Percentiles rank a stretch among this genome's conserved stretches.
These are phyloP conservation scores for Melitaea athalia DNA, from an alignment of 2,888 invertebrate genomes.

Conservation along the genomic window DNA sequence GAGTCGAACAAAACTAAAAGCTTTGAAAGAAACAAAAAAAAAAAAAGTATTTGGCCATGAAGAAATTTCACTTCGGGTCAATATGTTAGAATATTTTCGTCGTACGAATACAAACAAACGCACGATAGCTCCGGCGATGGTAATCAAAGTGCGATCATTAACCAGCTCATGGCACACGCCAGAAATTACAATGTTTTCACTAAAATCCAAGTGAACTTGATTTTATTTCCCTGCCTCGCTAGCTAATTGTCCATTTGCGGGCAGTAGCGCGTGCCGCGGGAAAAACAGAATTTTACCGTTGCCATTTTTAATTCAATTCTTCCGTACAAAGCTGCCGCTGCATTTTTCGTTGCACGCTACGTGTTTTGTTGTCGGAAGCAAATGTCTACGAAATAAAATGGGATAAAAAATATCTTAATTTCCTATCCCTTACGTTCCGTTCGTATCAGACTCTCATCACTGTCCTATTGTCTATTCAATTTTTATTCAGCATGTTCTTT, in stretches of 20 bases:
- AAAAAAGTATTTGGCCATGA: not conserved
- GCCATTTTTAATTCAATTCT: slow-evolving; percentile 79
- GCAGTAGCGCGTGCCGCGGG: slow-evolving; percentile 67
- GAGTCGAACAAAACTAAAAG: slow-evolving; percentile 2
- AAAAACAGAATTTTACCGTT: slow-evolving; percentile 69
- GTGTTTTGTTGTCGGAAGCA: slow-evolving; percentile 48
- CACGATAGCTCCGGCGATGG: slow-evolving; percentile 4
- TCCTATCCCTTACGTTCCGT: slow-evolving; percentile 53
- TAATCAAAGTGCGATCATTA: slow-evolving; percentile 23
- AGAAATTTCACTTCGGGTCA: not conserved
- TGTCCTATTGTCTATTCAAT: not conserved
- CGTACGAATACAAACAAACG: not conserved
- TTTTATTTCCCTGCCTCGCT: slow-evolving; percentile 47
- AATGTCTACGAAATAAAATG: slow-evolving; percentile 68
- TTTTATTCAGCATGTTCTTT: slow-evolving; percentile 5
- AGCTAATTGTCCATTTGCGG: slow-evolving; percentile 79
- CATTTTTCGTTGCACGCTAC: slow-evolving; percentile 58
- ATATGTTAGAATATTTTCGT: not conserved
- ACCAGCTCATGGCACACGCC: slow-evolving; percentile 29
- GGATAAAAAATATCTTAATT: slow-evolving; percentile 67
- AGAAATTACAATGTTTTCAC: slow-evolving; percentile 56
- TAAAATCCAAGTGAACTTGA: slow-evolving; percentile 47
- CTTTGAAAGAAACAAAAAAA: slow-evolving; percentile 1
- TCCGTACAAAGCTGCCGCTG: slow-evolving; percentile 56
- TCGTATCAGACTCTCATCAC: not conserved